Base-by-base conservation (phyloP, 2,113 vertebrate genomes). In the Noctilio leporinus region DNA sequence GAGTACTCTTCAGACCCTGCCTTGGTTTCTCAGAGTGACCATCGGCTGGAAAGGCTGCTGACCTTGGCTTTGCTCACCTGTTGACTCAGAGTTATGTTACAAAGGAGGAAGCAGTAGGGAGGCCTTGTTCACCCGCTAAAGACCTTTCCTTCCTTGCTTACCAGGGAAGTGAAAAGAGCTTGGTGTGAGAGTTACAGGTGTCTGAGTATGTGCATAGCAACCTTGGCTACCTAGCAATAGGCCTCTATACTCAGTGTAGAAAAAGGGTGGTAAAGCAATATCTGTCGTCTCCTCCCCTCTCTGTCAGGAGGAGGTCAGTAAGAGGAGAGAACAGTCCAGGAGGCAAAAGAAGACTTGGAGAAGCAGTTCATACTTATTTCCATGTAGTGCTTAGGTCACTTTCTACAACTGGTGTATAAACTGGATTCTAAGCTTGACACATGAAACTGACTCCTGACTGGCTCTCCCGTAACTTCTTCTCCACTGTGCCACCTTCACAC, bases 381-480 rank as follows among this genome's bases (percentile, higher is more conserved):
- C 64, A 26, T 7, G 28, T 51, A 75, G n/a, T 12, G 69, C 28
- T 57, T 86, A 43, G 51, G 14, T 91, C 33, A 38, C 62, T 75
- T 86, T 75, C 55, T 43, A 78, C 45, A 16, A 62, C 22, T 35
- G 28, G 64, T 67, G 7, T 67, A 19, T 57, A 30, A 80, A 57
- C 8, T 20, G 64, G 30, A 85, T 94, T 94, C 93, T 96, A 96
- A 95, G 55, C 85, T 95, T 87, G 93, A 96, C 67, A 91, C 86
- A 81, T 76, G 94, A 94, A 96, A 95, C 43, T 91, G 86, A 95
- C 95, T 94, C 65, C 55, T 47, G 59, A 55, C 59, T n/a, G 85
- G 40, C n/a, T 75, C 40, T 49, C 30, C 45, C 0, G 4, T n/a
- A 35, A 17, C 33, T 22, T 49, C n/a, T 40, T 51, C 33, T 28